phyloP scores from a whole-genome alignment of 2,113 vertebrate genomes.

The Protobothrops flavoviridis region DNA sequence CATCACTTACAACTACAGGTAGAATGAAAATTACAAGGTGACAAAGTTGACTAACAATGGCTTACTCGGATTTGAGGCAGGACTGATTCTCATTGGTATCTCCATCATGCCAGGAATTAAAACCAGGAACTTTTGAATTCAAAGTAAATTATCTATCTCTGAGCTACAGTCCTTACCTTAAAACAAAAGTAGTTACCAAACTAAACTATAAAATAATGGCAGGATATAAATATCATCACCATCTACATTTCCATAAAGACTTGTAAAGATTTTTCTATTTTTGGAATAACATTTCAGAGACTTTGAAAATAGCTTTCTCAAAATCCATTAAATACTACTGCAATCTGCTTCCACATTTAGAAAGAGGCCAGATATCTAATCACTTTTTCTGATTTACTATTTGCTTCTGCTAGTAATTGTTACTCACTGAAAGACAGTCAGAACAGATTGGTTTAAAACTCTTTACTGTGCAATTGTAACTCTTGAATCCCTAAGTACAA shows the following conservation, averaged over 20 bases:
- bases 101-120: background rate
- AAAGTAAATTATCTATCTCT: background rate
- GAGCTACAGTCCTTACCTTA: background rate
- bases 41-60: background rate
- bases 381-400: background rate
- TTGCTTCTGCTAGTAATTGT: background rate
- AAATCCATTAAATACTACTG: background rate
- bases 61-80: background rate
- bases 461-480: background rate
- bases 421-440: background rate
- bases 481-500: background rate
- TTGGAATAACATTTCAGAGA: background rate
- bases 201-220: background rate
- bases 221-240: background rate
- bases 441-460: background rate
- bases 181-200: background rate
- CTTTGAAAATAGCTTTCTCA: background rate
- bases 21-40: background rate
- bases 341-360: background rate
- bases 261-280: background rate
- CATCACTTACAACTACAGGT: background rate
- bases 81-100: background rate
- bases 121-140: background rate
- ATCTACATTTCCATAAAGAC: background rate
- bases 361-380: background rate